A percentile compares a stretch with the other conserved stretches of the same genome.
Evolutionary conservation across 2,888 invertebrate genomes (phyloP).

Genomic region (Drosophila anomalata): DNA sequence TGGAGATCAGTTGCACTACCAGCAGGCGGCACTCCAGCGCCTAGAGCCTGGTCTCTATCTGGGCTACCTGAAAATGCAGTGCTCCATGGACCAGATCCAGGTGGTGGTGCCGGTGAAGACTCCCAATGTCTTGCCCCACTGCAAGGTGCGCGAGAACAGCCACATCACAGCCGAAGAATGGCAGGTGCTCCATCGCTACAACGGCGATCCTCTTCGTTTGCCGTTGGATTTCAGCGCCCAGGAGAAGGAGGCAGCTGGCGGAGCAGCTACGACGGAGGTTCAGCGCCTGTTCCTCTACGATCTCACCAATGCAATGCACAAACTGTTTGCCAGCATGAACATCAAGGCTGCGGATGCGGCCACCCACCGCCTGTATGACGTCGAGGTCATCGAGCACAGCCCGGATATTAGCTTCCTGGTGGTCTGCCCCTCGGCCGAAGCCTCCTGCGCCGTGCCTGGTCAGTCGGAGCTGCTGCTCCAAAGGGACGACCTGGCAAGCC

Average conservation of each 20-base stretch:
- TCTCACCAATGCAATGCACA: slow-evolving; percentile 89
- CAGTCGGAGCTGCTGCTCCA: slow-evolving; percentile 93
- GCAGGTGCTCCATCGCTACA: slow-evolving; percentile 90
- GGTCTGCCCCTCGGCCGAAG: slow-evolving; percentile 95
- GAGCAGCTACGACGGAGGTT: slow-evolving; percentile 86
- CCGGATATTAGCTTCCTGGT: slow-evolving; percentile 95
- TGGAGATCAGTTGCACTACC: slow-evolving; percentile 89
- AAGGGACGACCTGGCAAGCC: slow-evolving; percentile 92
- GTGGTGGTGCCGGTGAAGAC: slow-evolving; percentile 96
- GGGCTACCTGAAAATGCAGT: slow-evolving; percentile 97
- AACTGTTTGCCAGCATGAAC: slow-evolving; percentile 92
- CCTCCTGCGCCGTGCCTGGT: slow-evolving; percentile 95
- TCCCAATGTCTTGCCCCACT: slow-evolving; percentile 97
- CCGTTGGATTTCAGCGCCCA: slow-evolving; percentile 80
- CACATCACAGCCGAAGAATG: slow-evolving; percentile 99
- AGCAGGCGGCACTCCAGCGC: slow-evolving; percentile 90
- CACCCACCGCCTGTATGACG: slow-evolving; percentile 93
- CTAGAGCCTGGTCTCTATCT: slow-evolving; percentile 95
- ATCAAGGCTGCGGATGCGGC: slow-evolving; percentile 88
- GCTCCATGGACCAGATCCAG: slow-evolving; percentile 96
- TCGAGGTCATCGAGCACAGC: slow-evolving; percentile 96
- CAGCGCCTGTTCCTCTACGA: slow-evolving; percentile 92
- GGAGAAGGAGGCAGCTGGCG: slow-evolving; percentile 9
- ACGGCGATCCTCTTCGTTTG: slow-evolving; percentile 60
- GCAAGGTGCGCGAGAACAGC: slow-evolving; percentile 96